Evolutionary conservation across 2,113 vertebrate genomes (phyloP), one percentile per base, ranked within the genome.

Genomic region (Sceloporus tristichus): DNA sequence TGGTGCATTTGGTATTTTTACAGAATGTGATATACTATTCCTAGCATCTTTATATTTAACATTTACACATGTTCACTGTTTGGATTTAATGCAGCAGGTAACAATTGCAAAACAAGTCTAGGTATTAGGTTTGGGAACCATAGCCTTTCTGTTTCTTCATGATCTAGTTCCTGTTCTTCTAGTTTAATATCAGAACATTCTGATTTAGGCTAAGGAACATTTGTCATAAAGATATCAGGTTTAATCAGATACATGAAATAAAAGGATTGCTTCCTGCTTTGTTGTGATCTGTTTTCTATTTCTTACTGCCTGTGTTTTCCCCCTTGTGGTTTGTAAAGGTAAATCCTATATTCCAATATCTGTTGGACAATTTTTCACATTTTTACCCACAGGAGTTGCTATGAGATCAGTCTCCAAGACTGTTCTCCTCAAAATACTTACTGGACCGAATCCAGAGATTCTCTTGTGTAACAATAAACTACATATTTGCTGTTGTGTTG

Each of bases 271-370:
- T 84, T 73, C 29, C 27, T 84, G 5, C 29, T 68, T 73, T 34
- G 29, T 19, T 73, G 25, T 53, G 38, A 2, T 5, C 16, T 68
- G 21, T 42, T 68, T 40, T 34, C 68, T 73, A 40, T 29, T 73
- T 70, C 25, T 21, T 84, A n/a, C 29, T 84, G 82, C 68, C 65
- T n/a, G 13, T 82, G 82, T 56, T 84, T 84, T 73, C 68, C 68
- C 59, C 42, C 48, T 73, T 84, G 68, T 34, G 42, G 27, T 3
- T n/a, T 71, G 27, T 84, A 73, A 84, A 73, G 82, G 66, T 73
- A 84, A 54, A 84, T 56, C 9, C 42, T 34, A 8, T 14, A 8
- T 42, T 38, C 29, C 76, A 68, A 27, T 70, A 83, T 71, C 42
- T 70, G 68, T 79, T 54, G 19, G 9, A 53, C 59, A 86, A 34